Evolutionary conservation across 2,888 invertebrate species (phyloP), one percentile per base, ranked within the genome.

Genomic region (Galerucella pusilla): DNA sequence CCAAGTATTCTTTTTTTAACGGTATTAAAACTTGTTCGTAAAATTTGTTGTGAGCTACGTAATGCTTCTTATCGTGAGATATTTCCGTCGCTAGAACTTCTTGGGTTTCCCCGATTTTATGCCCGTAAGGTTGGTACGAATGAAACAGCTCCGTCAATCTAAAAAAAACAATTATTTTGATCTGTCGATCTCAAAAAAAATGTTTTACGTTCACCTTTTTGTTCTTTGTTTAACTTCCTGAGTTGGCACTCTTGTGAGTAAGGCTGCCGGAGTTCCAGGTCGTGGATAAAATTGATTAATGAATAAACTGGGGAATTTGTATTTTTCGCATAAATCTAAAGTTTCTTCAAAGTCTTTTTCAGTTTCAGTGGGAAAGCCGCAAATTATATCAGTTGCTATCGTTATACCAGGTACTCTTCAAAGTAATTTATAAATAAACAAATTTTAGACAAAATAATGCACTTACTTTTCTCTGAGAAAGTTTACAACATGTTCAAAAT

Each of bases 221-320:
- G 99, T 99, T 35, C 99, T 91, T 77, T 91, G 92, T 85, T 98
- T 98, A 0, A 98, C 98, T 85, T 95, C 92, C 85, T 95, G 93
- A 0, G 96, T 90, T 0, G 97, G 95, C 42, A 98, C 92, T 87
- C 94, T 91, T 4, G 90, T 89, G 94, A 99, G 94, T 78, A 93
- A 92, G 0, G 98, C 98, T 0, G 99, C 99, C 0, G 97, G 98
- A 0, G 99, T 99, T 2, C 98, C 98, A 0, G 98, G 97, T 16
- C 99, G 88, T 0, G 99, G 96, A 84, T 95, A 99, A 89, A 97
- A 99, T 89, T 99, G 99, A 89, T 99, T 99, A 84, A 99, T 99
- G 87, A 98, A 99, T 7, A 99, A 90, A 82, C 95, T 94, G 0
- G 98, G 96, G 87, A 99, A 99, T 81, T 93, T 92, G 87, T 98